Percentiles rank a stretch among this genome's conserved stretches.
Conservation (phyloP, 2,113 vertebrate genomes). For the Callionymus lyra region DNA sequence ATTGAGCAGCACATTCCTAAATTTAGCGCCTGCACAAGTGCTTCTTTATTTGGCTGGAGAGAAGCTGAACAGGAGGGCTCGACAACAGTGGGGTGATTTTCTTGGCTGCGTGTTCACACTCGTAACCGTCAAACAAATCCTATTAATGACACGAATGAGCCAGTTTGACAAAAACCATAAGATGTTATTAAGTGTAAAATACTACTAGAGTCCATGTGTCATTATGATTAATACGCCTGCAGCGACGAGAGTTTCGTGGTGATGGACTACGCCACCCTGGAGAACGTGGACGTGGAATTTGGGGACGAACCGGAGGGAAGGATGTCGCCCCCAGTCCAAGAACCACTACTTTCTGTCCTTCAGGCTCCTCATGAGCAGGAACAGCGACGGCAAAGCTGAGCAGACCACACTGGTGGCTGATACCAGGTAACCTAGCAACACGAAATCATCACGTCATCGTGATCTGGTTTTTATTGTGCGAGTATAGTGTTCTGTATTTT, state of each 20-base stretch:
- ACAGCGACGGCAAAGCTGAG: slow-evolving; percentile 77
- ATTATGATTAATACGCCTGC: neutral
- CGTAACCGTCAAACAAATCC: neutral
- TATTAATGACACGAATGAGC: neutral
- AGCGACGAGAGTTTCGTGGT: slow-evolving; percentile 83
- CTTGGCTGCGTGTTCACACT: neutral
- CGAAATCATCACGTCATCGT: too few relatives aligned
- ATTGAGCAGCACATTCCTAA: too few relatives aligned
- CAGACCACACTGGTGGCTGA: slow-evolving; percentile 72
- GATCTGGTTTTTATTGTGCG: too few relatives aligned
- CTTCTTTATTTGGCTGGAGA: slow-evolving; percentile 42
- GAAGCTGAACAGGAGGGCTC: slow-evolving; percentile 46
- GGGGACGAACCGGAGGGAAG: slow-evolving; percentile 49
- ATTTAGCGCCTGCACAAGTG: neutral
- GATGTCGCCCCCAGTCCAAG: slow-evolving; percentile 29
- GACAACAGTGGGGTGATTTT: slow-evolving; percentile 31
- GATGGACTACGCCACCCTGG: slow-evolving; percentile 79
- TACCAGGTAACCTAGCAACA: slow-evolving; percentile 58
- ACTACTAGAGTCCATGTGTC: too few relatives aligned
- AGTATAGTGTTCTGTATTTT: too few relatives aligned
- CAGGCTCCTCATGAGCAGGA: slow-evolving; percentile 73
- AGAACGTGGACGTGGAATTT: slow-evolving; percentile 72
- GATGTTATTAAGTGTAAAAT: too few relatives aligned
- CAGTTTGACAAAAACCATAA: too few relatives aligned
- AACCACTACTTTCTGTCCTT: slow-evolving; percentile 57